Base-by-base conservation (phyloP, 1,140 invertebrate species). In the Procambarus virginalis region DNA sequence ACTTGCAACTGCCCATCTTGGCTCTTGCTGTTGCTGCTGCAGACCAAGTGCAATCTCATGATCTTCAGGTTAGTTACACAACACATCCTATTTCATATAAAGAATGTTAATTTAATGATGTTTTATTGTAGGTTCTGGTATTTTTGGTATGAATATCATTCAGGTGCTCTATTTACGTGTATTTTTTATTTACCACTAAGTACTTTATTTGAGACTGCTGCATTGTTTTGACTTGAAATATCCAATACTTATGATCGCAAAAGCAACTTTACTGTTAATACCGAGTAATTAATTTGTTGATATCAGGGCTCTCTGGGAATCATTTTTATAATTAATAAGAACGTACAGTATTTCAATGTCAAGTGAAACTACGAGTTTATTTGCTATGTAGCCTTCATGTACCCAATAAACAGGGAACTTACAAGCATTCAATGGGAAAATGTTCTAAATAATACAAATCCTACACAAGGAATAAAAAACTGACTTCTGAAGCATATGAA, bases 21-120 rank as follows among this genome's bases (percentile, higher is more conserved):
- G 86, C 22, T 22, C 34, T 89, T 17, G 68, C 68, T 48, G 77
- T 89, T 83, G 86, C 86, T 77, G 86, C 86, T 17, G 86, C 86
- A 20, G 86, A 89, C 34, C 86, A 83, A 68, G 79, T 83, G 9
- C 68, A 83, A 48, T 48, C n/a, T 12, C 86, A 89, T 83, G 70
- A 89, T 48, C 73, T 89, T 2, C 79, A 89, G 86, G 86, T 83
- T 48, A 70, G 84, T 77, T 75, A 34, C 49, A 64, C 1, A 22
- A 68, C 9, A 8, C 45, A 9, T 14, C 3, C 22, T 70, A 17
- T n/a, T 20, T 64, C 17, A 64, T 64, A 17, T 14, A 64, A 12
- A 3, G 17, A 4, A 64, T 17, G 10, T 77, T 2, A 60, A 5
- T 14, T 20, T 76, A 14, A 51, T 8, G 17, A 9, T 10, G 2